Evolutionary conservation across 2,113 vertebrate species (phyloP).

Genomic region (Stegostoma tigrinum): DNA sequence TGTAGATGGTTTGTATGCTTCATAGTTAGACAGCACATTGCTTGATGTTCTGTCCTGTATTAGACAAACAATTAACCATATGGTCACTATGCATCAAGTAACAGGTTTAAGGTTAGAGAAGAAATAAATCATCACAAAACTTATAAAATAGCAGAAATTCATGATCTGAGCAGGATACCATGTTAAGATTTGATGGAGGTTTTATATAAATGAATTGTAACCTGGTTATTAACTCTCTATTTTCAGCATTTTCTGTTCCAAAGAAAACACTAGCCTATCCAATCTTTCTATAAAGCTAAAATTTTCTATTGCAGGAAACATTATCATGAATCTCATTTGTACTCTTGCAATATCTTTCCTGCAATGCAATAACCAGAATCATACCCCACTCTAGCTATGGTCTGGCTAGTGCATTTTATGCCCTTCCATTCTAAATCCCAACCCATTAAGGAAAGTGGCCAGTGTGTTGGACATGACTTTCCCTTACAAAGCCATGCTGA

Average conservation of each 20-base stretch:
- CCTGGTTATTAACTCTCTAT: not conserved
- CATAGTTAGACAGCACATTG: constrained; percentile 74
- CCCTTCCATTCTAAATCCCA: too few relatives aligned
- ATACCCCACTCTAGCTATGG: too few relatives aligned
- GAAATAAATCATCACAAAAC: not conserved
- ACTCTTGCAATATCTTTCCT: not conserved
- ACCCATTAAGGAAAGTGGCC: too few relatives aligned
- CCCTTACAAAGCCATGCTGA: too few relatives aligned
- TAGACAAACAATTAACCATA: constrained; percentile 36
- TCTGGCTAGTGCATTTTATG: too few relatives aligned
- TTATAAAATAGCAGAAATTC: not conserved
- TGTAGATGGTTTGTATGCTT: constrained; percentile 78
- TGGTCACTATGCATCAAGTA: not conserved
- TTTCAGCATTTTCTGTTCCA: not conserved
- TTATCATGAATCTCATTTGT: not conserved
- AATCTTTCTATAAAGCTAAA: not conserved
- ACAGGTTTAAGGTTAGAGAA: not conserved
- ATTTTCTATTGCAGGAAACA: not conserved
- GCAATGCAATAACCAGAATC: not conserved
- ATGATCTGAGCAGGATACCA: not conserved
- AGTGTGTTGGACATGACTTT: too few relatives aligned
- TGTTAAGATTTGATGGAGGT: too few relatives aligned
- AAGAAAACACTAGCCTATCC: not conserved
- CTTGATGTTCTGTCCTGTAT: constrained; percentile 71
- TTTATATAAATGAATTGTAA: not conserved